Base-by-base conservation (phyloP, 2,113 vertebrate genomes). In the Abramis brama region DNA sequence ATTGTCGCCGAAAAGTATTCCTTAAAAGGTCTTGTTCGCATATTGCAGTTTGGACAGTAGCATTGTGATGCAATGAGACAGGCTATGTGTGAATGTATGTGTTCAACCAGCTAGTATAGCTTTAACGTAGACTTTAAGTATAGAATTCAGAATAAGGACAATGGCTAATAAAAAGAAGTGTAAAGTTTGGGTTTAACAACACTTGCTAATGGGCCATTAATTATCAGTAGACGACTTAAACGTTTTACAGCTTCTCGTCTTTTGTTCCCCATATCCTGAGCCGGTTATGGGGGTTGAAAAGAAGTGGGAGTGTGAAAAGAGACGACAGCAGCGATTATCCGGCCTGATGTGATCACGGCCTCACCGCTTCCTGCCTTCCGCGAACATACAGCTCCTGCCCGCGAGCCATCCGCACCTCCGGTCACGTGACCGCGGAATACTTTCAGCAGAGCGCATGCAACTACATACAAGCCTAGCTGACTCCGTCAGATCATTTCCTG, bases 361-460 rank as follows among this genome's bases (percentile, higher is more conserved):
- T 79, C 36, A 64, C 68, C 36, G 39, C 81, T 79, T 88, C 88
- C 86, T 87, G 33, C 30, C 52, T 88, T 86, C 79, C 50, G 50
- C n/a, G 27, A 55, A 86, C 76, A 43, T 10, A 43, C 7, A 78
- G 27, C 64, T 55, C 57, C 39, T 21, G 70, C 27, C 60, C 89
- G 43, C 47, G 50, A 23, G 33, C 17, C 52, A 17, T 21, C 52
- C 60, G 47, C 50, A 27, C 50, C 6, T 60, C 60, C 68, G 57
- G 79, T 79, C 86, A 86, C 83, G 36, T 85, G 82, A 68, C 13
- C 5, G 4, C 0, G 8, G 8, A 30, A 3, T 57, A 45, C 79
- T 52, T 75, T 81, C 60, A 70, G 4, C 25, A 23, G 17, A 70
- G 33, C 66, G 1, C 33, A 10, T 10, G 2, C 66, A 68, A 36